Evolutionary conservation across 2,113 vertebrate species (phyloP), one percentile per base, ranked within the genome.

Genomic region (Proteles cristata): DNA sequence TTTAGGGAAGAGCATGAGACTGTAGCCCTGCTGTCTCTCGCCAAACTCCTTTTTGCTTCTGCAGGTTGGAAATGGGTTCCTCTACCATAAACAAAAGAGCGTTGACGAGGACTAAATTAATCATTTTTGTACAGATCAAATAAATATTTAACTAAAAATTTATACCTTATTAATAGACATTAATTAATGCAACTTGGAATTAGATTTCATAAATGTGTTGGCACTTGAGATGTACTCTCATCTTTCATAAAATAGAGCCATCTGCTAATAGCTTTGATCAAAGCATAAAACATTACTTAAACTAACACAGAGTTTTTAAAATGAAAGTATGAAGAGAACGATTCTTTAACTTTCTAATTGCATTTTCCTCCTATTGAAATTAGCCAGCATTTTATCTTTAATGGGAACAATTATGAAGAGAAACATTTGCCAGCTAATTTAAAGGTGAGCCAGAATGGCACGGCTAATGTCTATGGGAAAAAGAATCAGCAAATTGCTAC

Each of bases 331-430:
- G 26, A 94, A 94, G 76, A 94, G n/a, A 84, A 87, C 43, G 55
- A 95, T 55, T 92, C 50, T 39, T 90, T 85, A 91, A 85, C 95
- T 97, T 94, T 90, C 86, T 95, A 97, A 97, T 95, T 97, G 90
- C 84, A 96, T 81, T 97, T 96, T 45, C 19, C 21, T 95, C 39
- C 84, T 96, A 92, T 77, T 97, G 88, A 96, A 96, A 97, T 96
- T 96, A 97, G 93, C 31, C 26, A 68, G 53, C 80, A 83, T 94
- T 97, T 98, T 93, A 92, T 97, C 87, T 97, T 97, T 88, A 97
- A 96, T 55, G 74, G 92, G 48, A 93, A 82, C 48, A 92, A 96
- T 97, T 97, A 96, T 71, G 90, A 94, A 97, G 94, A 96, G 69
- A 97, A 97, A 94, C 84, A 94, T 94, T 97, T 96, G 76, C 68